These are phyloP conservation scores for Lymantria dispar DNA, from an alignment of 2,888 invertebrate species.

Conservation along the genomic window DNA sequence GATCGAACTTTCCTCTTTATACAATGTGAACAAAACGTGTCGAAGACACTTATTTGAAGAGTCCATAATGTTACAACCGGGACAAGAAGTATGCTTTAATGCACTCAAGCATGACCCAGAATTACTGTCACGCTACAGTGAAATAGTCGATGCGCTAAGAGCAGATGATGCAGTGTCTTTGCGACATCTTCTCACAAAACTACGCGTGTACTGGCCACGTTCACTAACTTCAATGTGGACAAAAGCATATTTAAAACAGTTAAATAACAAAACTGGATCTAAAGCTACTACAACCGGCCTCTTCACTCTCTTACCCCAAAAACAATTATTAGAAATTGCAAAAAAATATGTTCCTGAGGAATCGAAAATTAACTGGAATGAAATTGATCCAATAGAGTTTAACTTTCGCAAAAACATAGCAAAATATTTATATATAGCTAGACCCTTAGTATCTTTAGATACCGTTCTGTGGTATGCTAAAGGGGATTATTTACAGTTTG, in stretches of 20 bases:
- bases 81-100: conserved; percentile 53
- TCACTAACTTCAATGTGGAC: conserved; percentile 41
- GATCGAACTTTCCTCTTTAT: conserved; percentile 39
- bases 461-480: conserved; percentile 53
- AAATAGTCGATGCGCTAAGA: conserved; percentile 38
- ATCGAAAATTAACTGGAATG: conserved; percentile 52
- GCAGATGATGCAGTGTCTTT: conserved; percentile 39
- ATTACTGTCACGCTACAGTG: conserved; percentile 40
- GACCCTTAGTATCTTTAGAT: conserved; percentile 49
- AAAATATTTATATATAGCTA: conserved; percentile 49
- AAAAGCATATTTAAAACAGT: conserved; percentile 31
- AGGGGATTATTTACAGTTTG: conserved; percentile 62
- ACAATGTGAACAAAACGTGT: conserved; percentile 61
- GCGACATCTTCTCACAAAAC: conserved; percentile 41
- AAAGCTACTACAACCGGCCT: conserved; percentile 45
- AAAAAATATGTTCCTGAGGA: conserved; percentile 47
- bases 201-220: conserved; percentile 58
- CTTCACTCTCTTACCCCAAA: conserved; percentile 42
- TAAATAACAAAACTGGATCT: conserved; percentile 40
- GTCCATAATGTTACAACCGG: conserved; percentile 47
- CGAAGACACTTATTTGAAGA: conserved; percentile 56
- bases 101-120: conserved; percentile 59
- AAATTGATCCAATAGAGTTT: conserved; percentile 42
- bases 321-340: conserved; percentile 40
- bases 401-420: conserved; percentile 53